Evolutionary conservation across 2,113 vertebrate species (phyloP).

Genomic region (Thunnus maccoyii): DNA sequence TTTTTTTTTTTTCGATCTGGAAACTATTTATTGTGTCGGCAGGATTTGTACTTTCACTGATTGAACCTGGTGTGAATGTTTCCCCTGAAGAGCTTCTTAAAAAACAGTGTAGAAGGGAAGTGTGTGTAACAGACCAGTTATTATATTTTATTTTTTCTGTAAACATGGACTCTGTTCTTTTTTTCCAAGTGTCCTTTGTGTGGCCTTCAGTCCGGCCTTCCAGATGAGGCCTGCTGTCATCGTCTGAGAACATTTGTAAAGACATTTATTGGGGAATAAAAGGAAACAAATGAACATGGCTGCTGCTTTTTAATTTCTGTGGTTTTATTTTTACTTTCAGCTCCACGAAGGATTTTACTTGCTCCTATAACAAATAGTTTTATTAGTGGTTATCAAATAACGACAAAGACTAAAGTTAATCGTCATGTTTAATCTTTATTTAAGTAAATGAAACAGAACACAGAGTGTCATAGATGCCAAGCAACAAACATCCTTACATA

Average conservation of each 20-base stretch:
- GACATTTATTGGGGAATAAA: conserved; percentile 81
- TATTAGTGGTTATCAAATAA: too few species aligned
- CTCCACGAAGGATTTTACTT: not conserved
- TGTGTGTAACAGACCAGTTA: not conserved
- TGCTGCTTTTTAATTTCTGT: not conserved
- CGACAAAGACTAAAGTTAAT: too few species aligned
- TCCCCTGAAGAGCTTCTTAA: conserved; percentile 22
- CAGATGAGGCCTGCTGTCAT: conserved; percentile 53
- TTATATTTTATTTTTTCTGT: conserved; percentile 43
- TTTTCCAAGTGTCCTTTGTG: conserved; percentile 82
- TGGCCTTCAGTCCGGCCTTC: conserved; percentile 56
- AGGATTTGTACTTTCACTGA: conserved; percentile 32
- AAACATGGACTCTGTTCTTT: conserved; percentile 48
- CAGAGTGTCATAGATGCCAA: too few species aligned
- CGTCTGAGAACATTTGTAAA: conserved; percentile 75
- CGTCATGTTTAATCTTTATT: too few species aligned
- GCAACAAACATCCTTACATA: too few species aligned
- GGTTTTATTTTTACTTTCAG: not conserved
- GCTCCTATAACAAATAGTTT: too few species aligned
- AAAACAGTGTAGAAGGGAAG: not conserved
- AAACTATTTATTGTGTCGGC: conserved; percentile 72
- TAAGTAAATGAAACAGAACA: too few species aligned
- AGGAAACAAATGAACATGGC: conserved; percentile 37
- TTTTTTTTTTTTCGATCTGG: conserved; percentile 33
- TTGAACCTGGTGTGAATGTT: conserved; percentile 28